Evolutionary conservation across 2,888 invertebrate genomes (phyloP).

Genomic region (Limenitis camilla): DNA sequence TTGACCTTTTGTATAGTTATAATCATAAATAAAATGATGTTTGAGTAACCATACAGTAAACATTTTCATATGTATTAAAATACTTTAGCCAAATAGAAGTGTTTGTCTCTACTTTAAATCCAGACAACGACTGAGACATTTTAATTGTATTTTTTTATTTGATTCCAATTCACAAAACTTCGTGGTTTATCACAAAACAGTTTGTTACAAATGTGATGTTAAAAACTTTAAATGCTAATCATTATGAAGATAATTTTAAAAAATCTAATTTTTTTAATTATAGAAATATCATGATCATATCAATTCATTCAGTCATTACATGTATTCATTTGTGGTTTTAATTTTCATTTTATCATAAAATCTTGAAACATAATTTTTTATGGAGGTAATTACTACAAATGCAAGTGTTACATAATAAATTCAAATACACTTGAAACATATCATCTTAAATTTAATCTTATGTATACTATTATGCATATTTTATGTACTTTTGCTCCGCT

Average conservation of each 20-base stretch:
- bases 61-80: constrained; percentile 2
- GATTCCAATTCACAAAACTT: too few species aligned
- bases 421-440: background rate
- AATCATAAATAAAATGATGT: constrained; percentile 43
- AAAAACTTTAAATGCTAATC: too few species aligned
- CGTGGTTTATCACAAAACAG: too few species aligned
- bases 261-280: too few species aligned
- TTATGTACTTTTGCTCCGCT: constrained; percentile 6
- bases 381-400: background rate
- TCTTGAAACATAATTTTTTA: background rate
- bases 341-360: constrained; percentile 5
- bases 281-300: too few species aligned
- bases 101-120: too few species aligned
- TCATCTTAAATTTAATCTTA: background rate
- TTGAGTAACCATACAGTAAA: constrained; percentile 46
- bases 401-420: background rate
- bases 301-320: background rate
- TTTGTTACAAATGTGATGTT: too few species aligned
- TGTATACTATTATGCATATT: constrained; percentile 5
- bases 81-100: too few species aligned
- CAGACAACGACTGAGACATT: too few species aligned
- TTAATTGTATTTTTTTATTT: too few species aligned
- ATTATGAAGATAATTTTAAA: too few species aligned
- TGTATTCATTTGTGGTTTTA: background rate
- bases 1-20: constrained; percentile 58